These are phyloP conservation scores for Leucoraja erinaceus DNA, from an alignment of 2,113 vertebrate genomes.

Conservation along the genomic window DNA sequence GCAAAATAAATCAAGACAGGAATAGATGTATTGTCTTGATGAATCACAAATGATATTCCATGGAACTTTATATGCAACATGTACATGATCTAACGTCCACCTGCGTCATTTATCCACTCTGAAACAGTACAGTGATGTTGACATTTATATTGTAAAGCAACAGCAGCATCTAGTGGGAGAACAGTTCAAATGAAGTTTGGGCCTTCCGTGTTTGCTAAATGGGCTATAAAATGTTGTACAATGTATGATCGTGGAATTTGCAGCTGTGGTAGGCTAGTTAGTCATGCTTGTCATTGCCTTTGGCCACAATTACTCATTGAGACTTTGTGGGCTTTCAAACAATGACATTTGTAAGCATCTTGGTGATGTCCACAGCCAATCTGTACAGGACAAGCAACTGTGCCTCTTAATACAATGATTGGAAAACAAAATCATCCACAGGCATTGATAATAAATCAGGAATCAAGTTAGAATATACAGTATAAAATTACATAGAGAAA, in stretches of 20 bases:
- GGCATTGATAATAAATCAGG: not conserved
- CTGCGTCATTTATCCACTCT: not conserved
- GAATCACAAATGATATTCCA: not conserved
- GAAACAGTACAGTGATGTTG: not conserved
- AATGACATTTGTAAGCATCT: not conserved
- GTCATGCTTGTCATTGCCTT: too few species aligned
- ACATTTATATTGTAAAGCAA: not conserved
- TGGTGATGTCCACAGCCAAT: not conserved
- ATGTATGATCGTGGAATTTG: not conserved
- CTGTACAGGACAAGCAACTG: not conserved
- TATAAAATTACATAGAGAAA: not conserved
- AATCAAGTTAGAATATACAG: not conserved
- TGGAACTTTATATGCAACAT: not conserved
- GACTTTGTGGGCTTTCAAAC: not conserved
- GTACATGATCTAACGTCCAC: not conserved
- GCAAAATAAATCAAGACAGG: not conserved
- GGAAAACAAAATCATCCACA: not conserved
- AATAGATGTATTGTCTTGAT: not conserved
- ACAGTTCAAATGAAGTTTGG: not conserved
- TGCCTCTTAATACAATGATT: not conserved
- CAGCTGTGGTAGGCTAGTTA: not conserved
- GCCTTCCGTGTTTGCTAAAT: not conserved
- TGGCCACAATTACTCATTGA: not conserved
- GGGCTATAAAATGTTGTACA: not conserved
- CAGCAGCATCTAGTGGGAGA: conserved; percentile 21